These are phyloP conservation scores for Willowsia nigromaculata DNA, from an alignment of 2,888 invertebrate species.

Conservation along the genomic window DNA sequence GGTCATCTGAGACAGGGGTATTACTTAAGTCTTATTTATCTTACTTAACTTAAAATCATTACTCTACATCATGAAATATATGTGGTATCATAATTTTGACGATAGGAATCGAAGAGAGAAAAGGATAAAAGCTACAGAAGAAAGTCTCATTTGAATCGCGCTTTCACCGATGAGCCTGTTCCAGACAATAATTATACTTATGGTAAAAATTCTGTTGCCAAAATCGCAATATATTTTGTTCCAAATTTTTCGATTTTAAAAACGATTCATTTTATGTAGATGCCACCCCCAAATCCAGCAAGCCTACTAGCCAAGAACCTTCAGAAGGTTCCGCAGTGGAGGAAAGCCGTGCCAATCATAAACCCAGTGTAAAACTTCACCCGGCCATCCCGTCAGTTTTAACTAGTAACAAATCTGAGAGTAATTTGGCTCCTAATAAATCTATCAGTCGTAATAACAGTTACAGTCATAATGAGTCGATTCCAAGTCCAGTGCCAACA, in stretches of 20 bases:
- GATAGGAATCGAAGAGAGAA: constrained; percentile 70
- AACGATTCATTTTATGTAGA: constrained; percentile 40
- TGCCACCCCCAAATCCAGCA: constrained; percentile 54
- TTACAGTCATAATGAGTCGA: constrained; percentile 37
- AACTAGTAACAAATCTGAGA: constrained; percentile 42
- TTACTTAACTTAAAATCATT: too few species aligned
- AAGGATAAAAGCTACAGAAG: constrained; percentile 77
- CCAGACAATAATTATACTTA: constrained; percentile 62
- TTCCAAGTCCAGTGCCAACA: constrained; percentile 63
- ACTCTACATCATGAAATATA: not conserved
- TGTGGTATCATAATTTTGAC: not conserved
- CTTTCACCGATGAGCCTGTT: constrained; percentile 76
- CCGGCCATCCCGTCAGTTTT: constrained; percentile 61
- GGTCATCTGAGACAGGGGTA: constrained; percentile 74
- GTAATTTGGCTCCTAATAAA: not conserved
- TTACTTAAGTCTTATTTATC: too few species aligned
- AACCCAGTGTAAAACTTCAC: constrained; percentile 55
- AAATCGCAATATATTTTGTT: not conserved
- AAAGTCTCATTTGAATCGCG: constrained; percentile 76
- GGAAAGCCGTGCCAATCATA: constrained; percentile 51
- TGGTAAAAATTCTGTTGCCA: constrained; percentile 43
- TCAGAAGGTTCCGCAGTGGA: constrained; percentile 72
- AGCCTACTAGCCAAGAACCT: constrained; percentile 64
- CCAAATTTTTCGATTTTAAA: not conserved
- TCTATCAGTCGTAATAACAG: constrained; percentile 36